Evolutionary conservation across 2,113 vertebrate species (phyloP).

Genomic region (Leucopsar rothschildi): DNA sequence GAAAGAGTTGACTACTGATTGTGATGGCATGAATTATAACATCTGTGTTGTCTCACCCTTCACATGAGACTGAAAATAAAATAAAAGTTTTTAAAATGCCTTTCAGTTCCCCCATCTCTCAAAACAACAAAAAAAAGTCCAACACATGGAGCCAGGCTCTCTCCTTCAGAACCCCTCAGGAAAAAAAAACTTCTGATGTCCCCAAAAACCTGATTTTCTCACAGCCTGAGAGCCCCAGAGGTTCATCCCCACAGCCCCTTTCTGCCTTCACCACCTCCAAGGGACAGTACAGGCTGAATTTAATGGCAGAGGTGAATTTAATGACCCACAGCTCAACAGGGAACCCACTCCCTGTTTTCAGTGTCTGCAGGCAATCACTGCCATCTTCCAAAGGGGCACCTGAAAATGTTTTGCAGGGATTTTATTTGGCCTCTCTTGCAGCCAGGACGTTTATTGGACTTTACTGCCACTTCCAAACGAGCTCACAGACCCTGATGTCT

Average conservation of each 20-base stretch:
- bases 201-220: background rate
- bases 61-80: too few species aligned
- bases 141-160: background rate
- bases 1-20: too few species aligned
- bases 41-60: too few species aligned
- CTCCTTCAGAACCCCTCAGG: background rate
- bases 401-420: background rate
- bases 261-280: background rate
- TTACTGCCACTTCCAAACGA: background rate
- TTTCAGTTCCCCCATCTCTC: too few species aligned
- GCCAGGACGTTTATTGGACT: background rate
- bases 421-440: background rate
- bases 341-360: slow-evolving; percentile 20
- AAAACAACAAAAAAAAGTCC: too few species aligned
- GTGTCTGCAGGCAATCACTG: background rate
- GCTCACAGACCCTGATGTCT: too few species aligned
- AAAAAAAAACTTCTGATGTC: background rate
- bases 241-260: background rate
- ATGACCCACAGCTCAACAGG: background rate
- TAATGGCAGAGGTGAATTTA: background rate
- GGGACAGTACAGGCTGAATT: background rate
- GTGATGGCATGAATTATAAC: too few species aligned
- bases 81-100: too few species aligned
- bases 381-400: background rate
- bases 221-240: background rate